Conservation (phyloP, 2,797 vertebrate genomes). For the Hybognathus amarus region DNA sequence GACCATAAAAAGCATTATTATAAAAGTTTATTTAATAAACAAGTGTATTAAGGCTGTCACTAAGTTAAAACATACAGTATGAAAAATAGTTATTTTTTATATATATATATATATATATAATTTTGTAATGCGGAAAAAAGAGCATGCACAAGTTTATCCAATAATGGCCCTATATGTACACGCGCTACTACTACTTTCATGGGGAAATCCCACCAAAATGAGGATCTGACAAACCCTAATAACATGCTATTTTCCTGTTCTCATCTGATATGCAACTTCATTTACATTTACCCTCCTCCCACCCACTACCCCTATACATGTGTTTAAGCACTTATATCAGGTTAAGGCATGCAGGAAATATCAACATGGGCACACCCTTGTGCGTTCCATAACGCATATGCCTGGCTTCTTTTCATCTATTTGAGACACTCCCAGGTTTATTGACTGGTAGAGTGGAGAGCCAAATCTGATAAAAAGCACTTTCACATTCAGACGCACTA, state of each 20-base stretch:
- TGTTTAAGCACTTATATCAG: slow-evolving; percentile 1
- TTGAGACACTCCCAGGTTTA: slow-evolving; percentile 52
- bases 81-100: too few relatives aligned
- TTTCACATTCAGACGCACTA: slow-evolving; percentile 31
- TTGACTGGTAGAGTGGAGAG: slow-evolving; percentile 3
- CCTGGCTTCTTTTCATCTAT: slow-evolving; percentile 25
- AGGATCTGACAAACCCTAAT: not conserved
- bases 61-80: too few relatives aligned
- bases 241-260: not conserved
- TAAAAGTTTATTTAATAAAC: too few relatives aligned
- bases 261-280: not conserved
- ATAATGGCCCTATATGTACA: not conserved
- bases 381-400: slow-evolving; percentile 48
- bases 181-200: not conserved
- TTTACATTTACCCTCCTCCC: not conserved
- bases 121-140: not conserved
- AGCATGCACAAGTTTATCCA: not conserved
- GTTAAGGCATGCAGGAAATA: slow-evolving; percentile 42
- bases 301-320: not conserved
- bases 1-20: not conserved
- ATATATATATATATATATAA: not conserved
- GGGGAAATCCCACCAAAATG: not conserved
- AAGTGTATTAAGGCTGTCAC: too few relatives aligned
- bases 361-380: slow-evolving; percentile 28
- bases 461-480: slow-evolving; percentile 41